Base-by-base conservation (phyloP, 1,140 invertebrate species). In the Eumeta japonica region DNA sequence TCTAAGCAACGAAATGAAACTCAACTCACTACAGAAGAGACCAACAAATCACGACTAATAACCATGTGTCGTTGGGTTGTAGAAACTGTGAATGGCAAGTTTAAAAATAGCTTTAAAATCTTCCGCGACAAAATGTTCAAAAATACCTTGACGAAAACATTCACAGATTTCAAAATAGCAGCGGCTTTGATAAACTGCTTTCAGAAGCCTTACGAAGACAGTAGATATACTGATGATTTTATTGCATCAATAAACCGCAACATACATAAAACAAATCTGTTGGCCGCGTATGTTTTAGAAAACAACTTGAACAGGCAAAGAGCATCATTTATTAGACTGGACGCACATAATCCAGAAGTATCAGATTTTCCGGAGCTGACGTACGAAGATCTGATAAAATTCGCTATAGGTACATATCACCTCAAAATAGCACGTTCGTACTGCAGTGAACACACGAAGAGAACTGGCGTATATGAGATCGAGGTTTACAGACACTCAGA, bases 371-470 rank as follows among this genome's bases (percentile, higher is more conserved):
- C 45, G 28, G 28, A 36, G 13, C 16, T 50, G 10, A 45, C 45
- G 2, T 42, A 34, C 30, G 39, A 45, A 31, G 48, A 50, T 14
- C 29, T 50, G 29, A 47, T 30, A n/a, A 39, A 45, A 27, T 48
- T 53, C 13, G 39, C 45, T 12, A 31, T 53, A 27, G 45, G 48
- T 3, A 31, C 19, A 5, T 50, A 53, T 28, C 50, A 53, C 16
- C 35, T 53, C 13, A 50, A 41, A 34, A 20, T 48, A 10, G 48
- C 43, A n/a, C 38, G 45, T 11, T 50, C 43, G 11, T 50, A 53
- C 17, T 43, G 42, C 28, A 29, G 37, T 17, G 48, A 50, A 24
- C 44, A 50, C 31, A 36, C 46, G 20, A 16, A 41, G 37, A 34
- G 35, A 43, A 45, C 43, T 27, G 44, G 39, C 16, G 10, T 34